A percentile compares a stretch with the other conserved stretches of the same genome.
phyloP scores from a whole-genome alignment of 2,113 vertebrate genomes.

The Struthidea cinerea region DNA sequence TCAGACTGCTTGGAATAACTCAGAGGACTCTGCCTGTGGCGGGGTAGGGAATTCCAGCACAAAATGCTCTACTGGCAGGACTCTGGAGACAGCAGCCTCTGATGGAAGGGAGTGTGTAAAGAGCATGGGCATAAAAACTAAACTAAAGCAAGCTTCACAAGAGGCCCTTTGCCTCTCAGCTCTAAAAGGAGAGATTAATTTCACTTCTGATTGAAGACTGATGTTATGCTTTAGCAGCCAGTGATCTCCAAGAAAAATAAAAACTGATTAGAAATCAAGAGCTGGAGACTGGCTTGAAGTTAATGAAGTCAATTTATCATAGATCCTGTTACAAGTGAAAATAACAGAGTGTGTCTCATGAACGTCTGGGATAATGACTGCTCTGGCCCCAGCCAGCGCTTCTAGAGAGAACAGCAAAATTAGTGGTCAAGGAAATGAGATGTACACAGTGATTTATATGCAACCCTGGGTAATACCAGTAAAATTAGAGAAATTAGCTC shows the following conservation, averaged over 20 bases:
- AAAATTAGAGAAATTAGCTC: not conserved
- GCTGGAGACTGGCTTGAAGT: not conserved
- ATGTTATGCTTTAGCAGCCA: not conserved
- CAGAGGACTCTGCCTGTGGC: not conserved
- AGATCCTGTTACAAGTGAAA: not conserved
- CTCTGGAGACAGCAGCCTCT: not conserved
- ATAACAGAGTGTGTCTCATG: not conserved
- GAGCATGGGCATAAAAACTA: not conserved
- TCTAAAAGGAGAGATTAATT: not conserved
- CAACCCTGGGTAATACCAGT: not conserved
- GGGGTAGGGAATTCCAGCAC: not conserved
- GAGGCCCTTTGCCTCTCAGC: not conserved
- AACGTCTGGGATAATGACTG: not conserved
- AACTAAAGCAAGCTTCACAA: not conserved
- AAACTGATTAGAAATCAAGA: conserved; percentile 17
- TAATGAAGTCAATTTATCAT: conserved; percentile 38
- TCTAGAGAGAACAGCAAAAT: not conserved
- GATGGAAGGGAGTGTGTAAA: not conserved
- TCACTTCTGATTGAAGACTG: not conserved
- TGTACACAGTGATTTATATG: not conserved
- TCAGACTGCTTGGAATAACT: not conserved
- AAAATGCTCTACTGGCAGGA: not conserved
- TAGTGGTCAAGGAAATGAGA: not conserved
- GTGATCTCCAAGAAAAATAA: not conserved
- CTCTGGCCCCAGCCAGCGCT: not conserved